Evolutionary conservation across 2,797 vertebrate species (phyloP).

Genomic region (Tragelaphus oryx): DNA sequence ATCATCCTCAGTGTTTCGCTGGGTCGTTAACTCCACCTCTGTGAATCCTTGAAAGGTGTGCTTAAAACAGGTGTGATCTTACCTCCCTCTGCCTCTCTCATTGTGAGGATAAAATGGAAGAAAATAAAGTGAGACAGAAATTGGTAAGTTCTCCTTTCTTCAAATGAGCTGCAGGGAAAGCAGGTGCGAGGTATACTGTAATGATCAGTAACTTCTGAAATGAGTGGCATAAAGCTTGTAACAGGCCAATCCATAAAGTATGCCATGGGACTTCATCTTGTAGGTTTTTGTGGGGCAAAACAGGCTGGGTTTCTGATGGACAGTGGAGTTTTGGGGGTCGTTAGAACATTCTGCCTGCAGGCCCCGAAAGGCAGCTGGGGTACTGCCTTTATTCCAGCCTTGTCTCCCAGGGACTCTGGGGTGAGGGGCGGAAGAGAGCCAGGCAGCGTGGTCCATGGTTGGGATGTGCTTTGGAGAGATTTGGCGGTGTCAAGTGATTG

Average conservation of each 20-base stretch:
- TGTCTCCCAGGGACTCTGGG: not conserved
- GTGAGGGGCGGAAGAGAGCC: not conserved
- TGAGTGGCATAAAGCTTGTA: not conserved
- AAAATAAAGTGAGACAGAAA: not conserved
- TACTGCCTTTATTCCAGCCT: not conserved
- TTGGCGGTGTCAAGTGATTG: not conserved
- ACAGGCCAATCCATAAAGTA: fast-evolving
- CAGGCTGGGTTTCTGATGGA: not conserved
- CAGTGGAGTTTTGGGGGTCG: not conserved
- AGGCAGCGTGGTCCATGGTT: fast-evolving
- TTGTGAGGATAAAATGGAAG: not conserved
- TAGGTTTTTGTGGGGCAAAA: not conserved
- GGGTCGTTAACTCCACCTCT: not conserved
- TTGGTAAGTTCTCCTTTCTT: not conserved
- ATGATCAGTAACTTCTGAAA: too few relatives aligned
- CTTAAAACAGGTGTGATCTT: not conserved
- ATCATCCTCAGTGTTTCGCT: not conserved
- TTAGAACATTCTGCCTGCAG: not conserved
- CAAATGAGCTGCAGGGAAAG: not conserved
- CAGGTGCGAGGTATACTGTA: fast-evolving
- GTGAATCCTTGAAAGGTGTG: not conserved
- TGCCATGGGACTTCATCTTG: not conserved
- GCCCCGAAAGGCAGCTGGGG: not conserved
- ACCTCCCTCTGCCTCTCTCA: not conserved
- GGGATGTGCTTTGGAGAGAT: not conserved